Evolutionary conservation across 2,888 invertebrate species (phyloP).

Genomic region (Clitarchus hookeri): DNA sequence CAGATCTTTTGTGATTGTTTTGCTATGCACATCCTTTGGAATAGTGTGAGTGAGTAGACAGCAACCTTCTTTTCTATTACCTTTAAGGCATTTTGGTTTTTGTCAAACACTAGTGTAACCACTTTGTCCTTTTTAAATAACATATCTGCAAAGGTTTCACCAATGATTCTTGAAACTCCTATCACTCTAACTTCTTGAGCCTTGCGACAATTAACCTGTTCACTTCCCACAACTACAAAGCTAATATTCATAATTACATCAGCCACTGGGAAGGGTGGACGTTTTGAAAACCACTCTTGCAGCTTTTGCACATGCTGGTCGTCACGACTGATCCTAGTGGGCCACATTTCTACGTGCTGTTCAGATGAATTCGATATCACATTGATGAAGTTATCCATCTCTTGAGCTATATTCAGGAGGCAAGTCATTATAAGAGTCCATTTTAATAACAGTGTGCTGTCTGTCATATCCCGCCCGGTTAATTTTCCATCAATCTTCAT

Average conservation of each 20-base stretch:
- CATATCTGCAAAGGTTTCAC: background rate
- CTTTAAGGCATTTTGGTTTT: background rate
- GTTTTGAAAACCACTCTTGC: background rate
- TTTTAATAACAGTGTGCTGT: constrained; percentile 17
- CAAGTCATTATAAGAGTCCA: background rate
- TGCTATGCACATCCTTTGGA: constrained; percentile 16
- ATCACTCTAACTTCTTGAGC: background rate
- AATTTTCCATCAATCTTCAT: constrained; percentile 29
- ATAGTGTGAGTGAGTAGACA: background rate
- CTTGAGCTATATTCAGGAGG: constrained; percentile 11
- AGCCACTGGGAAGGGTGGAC: background rate
- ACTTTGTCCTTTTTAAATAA: background rate
- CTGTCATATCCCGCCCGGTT: background rate
- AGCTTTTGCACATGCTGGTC: background rate
- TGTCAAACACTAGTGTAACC: background rate
- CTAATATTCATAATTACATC: background rate
- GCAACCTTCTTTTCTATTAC: background rate
- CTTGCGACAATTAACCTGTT: background rate
- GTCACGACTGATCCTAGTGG: background rate
- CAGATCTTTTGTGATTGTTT: background rate
- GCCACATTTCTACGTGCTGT: constrained; percentile 29
- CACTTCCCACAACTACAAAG: background rate
- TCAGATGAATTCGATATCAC: background rate
- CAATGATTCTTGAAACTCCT: background rate
- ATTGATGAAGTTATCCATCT: background rate